These are phyloP conservation scores for Charanyca ferruginea DNA, from an alignment of 2,888 invertebrate species.

Conservation along the genomic window DNA sequence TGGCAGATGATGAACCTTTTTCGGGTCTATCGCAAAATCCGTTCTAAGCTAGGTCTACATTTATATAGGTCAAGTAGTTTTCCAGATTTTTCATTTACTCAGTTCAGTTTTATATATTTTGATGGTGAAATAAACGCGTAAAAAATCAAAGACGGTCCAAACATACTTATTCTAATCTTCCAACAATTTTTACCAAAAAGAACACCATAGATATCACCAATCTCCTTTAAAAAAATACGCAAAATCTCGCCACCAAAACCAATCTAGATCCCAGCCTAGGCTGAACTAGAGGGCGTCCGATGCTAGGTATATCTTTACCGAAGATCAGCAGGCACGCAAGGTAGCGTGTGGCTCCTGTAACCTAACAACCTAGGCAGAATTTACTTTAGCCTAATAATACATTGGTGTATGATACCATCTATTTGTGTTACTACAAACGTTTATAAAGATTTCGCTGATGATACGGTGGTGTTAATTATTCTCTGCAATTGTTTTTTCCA, in stretches of 20 bases:
- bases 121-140: no score
- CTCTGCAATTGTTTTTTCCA: slow-evolving; percentile 22
- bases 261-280: slow-evolving; percentile 60
- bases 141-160: neutral
- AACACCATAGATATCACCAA: neutral
- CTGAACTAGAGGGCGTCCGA: slow-evolving; percentile 56
- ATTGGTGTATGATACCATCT: slow-evolving; percentile 52
- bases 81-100: no score
- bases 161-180: neutral
- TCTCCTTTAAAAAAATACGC: slow-evolving; percentile 15
- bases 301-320: slow-evolving; percentile 62
- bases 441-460: slow-evolving; percentile 37
- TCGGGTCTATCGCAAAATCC: no score
- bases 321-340: slow-evolving; percentile 74
- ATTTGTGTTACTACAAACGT: slow-evolving; percentile 52
- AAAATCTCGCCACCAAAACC: slow-evolving; percentile 43
- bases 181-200: neutral
- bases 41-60: no score
- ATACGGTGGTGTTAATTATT: slow-evolving; percentile 42
- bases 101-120: no score
- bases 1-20: no score
- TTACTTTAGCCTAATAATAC: slow-evolving; percentile 67
- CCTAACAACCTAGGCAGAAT: slow-evolving; percentile 74
- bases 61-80: no score
- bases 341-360: slow-evolving; percentile 73